Percentiles rank a stretch among this genome's conserved stretches.
These are phyloP conservation scores for Arctopsyche grandis DNA, from an alignment of 1,140 invertebrate genomes.

Conservation along the genomic window DNA sequence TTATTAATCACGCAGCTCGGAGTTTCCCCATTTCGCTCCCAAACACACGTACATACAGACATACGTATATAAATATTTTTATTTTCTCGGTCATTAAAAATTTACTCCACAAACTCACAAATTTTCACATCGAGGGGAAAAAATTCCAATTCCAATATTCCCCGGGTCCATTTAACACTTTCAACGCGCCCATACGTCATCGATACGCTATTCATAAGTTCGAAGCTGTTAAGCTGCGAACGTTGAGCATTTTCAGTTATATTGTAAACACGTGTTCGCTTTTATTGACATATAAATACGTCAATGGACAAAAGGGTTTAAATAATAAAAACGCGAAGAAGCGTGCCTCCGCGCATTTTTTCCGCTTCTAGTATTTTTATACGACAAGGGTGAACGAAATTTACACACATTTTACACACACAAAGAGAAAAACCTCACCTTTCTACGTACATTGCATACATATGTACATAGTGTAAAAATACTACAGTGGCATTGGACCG, in stretches of 20 bases:
- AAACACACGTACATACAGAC: no score
- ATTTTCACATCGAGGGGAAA: no score
- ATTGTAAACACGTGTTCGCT: constrained; percentile 38
- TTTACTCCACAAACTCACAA: no score
- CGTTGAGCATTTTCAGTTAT: neutral
- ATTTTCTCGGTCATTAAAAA: neutral
- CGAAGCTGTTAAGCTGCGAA: constrained; percentile 15
- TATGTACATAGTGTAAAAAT: no score
- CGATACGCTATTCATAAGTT: constrained; percentile 39
- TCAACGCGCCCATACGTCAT: constrained; percentile 30
- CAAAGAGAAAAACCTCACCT: neutral
- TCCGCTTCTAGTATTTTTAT: neutral
- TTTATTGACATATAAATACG: constrained; percentile 47
- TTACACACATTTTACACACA: neutral
- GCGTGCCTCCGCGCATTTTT: constrained; percentile 4
- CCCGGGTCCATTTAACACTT: constrained; percentile 12
- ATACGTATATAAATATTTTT: neutral
- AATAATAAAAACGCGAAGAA: constrained; percentile 37
- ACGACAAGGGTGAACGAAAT: neutral
- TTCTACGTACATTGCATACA: neutral
- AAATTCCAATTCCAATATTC: neutral
- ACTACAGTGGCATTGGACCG: no score
- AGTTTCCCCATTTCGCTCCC: no score
- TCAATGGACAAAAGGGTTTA: constrained; percentile 37
- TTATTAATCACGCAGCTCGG: constrained; percentile 9